Evolutionary conservation across 30 jellyfish, hydroid and myxozoan genomes (phyloP).

Genomic region (Haliclystus octoradiatus): DNA sequence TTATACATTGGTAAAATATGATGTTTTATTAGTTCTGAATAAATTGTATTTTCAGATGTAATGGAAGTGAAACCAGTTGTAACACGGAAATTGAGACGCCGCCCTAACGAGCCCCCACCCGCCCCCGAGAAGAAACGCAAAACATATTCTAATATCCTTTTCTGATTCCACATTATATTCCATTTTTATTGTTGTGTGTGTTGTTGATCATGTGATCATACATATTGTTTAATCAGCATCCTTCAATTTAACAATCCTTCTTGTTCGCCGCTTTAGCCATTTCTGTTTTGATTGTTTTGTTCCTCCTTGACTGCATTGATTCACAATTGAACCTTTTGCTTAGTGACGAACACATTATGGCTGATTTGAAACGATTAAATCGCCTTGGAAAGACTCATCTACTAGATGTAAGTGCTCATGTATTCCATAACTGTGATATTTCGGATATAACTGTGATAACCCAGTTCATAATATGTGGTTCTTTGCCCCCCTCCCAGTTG

Average conservation of each 20-base stretch:
- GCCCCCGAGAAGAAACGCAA: constrained; percentile 81
- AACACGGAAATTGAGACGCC: constrained; percentile 81
- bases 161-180: background rate
- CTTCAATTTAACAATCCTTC: background rate
- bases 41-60: constrained; percentile 32
- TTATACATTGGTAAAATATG: too few relatives aligned
- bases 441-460: background rate
- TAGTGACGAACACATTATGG: constrained; percentile 64
- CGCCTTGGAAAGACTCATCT: constrained; percentile 41
- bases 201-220: background rate
- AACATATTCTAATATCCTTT: constrained; percentile 57
- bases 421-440: background rate
- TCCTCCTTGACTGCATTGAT: constrained; percentile 3
- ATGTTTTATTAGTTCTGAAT: too few relatives aligned
- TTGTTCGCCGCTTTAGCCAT: background rate
- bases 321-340: constrained; percentile 63
- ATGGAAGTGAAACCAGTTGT: constrained; percentile 88
- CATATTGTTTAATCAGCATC: background rate
- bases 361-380: constrained; percentile 72
- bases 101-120: constrained; percentile 97
- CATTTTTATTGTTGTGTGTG: background rate
- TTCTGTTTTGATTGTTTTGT: background rate
- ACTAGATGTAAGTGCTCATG: constrained; percentile 8
- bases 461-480: background rate
- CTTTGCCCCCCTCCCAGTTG: too few relatives aligned